Conservation (phyloP, 2,113 vertebrate species). For the Rattus norvegicus region DNA sequence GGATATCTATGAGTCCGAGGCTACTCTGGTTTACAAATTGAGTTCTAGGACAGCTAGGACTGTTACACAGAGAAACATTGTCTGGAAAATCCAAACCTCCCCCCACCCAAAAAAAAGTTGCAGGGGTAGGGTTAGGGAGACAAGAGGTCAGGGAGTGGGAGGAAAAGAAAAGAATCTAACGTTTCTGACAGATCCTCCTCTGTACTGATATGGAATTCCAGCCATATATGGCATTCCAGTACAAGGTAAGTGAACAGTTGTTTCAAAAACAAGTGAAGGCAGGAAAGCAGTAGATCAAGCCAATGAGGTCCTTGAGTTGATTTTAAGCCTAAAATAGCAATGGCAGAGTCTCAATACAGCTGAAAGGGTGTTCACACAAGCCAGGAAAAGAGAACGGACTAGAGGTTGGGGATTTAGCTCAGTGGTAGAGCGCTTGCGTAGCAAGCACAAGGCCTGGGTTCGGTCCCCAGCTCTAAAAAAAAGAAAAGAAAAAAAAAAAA, state of each 20-base stretch:
- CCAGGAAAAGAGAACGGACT: not conserved
- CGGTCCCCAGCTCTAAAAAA: too few species aligned
- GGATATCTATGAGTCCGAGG: not conserved
- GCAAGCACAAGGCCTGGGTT: too few species aligned
- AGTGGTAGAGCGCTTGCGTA: too few species aligned
- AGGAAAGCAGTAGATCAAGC: not conserved
- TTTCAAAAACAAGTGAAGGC: not conserved
- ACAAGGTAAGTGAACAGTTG: not conserved
- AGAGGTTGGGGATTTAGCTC: too few species aligned
- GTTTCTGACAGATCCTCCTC: not conserved
- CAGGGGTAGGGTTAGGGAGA: not conserved
- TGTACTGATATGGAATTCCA: not conserved
- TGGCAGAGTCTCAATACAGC: not conserved
- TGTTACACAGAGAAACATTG: not conserved
- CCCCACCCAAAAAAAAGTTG: not conserved
- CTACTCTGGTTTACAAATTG: not conserved
- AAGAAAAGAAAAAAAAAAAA: too few species aligned
- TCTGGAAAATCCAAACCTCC: not conserved
- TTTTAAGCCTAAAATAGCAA: not conserved
- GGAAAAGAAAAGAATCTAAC: not conserved
- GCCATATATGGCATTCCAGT: too few species aligned
- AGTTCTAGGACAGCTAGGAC: not conserved
- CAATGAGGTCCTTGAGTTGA: not conserved
- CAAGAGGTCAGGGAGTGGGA: not conserved
- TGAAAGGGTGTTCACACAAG: not conserved